phyloP scores from a whole-genome alignment of 1,140 invertebrate species.

The Lerema accius region DNA sequence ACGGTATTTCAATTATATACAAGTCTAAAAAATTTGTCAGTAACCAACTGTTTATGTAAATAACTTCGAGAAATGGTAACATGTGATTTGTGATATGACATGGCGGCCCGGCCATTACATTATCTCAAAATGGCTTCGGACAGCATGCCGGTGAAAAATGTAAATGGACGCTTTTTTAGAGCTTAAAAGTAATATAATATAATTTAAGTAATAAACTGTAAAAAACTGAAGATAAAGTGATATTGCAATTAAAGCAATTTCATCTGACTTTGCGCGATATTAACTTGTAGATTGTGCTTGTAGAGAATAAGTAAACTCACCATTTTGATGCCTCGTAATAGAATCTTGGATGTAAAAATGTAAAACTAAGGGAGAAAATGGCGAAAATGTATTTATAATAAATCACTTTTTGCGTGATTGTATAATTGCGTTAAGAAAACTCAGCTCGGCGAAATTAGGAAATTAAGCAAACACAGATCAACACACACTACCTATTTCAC shows the following conservation, averaged over 20 bases:
- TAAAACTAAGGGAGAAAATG: not conserved
- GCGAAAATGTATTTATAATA: not conserved
- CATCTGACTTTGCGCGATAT: too few relatives aligned
- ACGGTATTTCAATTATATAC: not conserved
- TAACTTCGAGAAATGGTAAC: constrained; percentile 36
- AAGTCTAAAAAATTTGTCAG: not conserved
- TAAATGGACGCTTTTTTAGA: too few relatives aligned
- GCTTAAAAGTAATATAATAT: too few relatives aligned
- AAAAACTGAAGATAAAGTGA: too few relatives aligned
- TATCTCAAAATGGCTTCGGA: constrained; percentile 69
- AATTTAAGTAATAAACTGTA: too few relatives aligned
- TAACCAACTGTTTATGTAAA: not conserved
- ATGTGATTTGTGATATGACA: constrained; percentile 67
- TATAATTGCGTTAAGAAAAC: constrained; percentile 6
- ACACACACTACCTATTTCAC: too few relatives aligned
- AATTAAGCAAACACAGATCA: too few relatives aligned
- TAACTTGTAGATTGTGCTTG: too few relatives aligned
- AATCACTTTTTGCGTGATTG: not conserved
- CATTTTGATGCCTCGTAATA: constrained; percentile 24
- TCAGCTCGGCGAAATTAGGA: not conserved
- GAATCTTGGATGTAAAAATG: constrained; percentile 16
- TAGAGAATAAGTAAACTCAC: too few relatives aligned
- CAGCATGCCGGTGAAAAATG: constrained; percentile 50
- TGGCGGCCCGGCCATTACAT: constrained; percentile 65
- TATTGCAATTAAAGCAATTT: too few relatives aligned